Evolutionary conservation across 2,797 vertebrate genomes (phyloP).

Genomic region (Oryzias sinensis): DNA sequence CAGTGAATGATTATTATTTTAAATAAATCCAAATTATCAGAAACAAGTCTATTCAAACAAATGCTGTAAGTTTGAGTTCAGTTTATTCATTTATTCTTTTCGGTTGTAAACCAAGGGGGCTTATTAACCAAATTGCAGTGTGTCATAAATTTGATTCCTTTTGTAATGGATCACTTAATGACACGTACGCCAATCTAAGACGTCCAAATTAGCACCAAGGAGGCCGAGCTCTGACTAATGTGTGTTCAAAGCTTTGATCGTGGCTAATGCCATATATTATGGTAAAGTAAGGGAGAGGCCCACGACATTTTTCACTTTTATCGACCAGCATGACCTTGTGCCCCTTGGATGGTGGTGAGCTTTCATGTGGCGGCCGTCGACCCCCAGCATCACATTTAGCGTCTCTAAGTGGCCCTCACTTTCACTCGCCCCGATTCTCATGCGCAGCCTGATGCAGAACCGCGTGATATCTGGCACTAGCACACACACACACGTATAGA

Average conservation of each 20-base stretch:
- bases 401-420: slow-evolving; percentile 75
- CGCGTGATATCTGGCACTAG: slow-evolving; percentile 25
- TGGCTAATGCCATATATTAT: slow-evolving; percentile 67
- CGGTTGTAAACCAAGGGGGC: slow-evolving; percentile 30
- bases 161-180: slow-evolving; percentile 69
- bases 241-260: slow-evolving; percentile 64
- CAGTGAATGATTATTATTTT: slow-evolving; percentile 2
- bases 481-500: slow-evolving; percentile 44
- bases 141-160: slow-evolving; percentile 75
- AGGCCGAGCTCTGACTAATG: slow-evolving; percentile 44
- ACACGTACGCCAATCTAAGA: slow-evolving; percentile 57
- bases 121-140: slow-evolving; percentile 73
- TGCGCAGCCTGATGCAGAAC: slow-evolving; percentile 19
- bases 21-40: not conserved
- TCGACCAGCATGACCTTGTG: slow-evolving; percentile 63
- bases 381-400: slow-evolving; percentile 68
- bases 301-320: slow-evolving; percentile 79
- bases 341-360: slow-evolving; percentile 69
- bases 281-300: slow-evolving; percentile 58
- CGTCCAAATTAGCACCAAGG: slow-evolving; percentile 65
- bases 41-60: not conserved
- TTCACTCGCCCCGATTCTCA: slow-evolving; percentile 66
- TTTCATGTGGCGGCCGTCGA: slow-evolving; percentile 65
- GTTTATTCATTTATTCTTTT: slow-evolving; percentile 1
- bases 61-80: not conserved